Evolutionary conservation across 2,797 vertebrate species (phyloP), one percentile per base, ranked within the genome.

Genomic region (Podarcis lilfordi): DNA sequence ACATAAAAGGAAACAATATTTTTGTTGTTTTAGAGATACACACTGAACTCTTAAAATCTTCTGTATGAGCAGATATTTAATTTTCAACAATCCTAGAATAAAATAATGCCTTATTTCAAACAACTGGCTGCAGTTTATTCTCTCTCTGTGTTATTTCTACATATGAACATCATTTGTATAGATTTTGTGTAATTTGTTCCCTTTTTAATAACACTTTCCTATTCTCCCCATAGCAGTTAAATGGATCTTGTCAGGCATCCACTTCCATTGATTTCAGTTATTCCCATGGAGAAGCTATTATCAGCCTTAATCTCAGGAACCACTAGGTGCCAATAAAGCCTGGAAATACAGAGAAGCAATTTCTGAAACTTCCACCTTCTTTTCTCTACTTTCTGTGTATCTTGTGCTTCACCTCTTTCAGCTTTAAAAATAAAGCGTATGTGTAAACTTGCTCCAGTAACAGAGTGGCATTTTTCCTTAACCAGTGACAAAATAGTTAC

Each of bases 301-400:
- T 21, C 71, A 76, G 45, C 61, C 79, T 61, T 45, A 11, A 90
- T 80, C 84, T 91, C 84, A 76, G 8, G 29, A 91, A 84, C 88
- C n/a, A 68, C 72, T 40, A 81, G 88, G 50, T 87, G 55, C 61
- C 89, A 93, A 82, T 89, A 91, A 93, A 81, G 71, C 80, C 76
- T 84, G 68, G 71, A 80, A 92, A 3, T 1, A 72, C 61, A 77
- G 13, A 86, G 88, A 91, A 88, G 43, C 82, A 82, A 78, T 88
- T 92, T 92, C 68, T 88, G 40, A 80, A 92, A 80, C 76, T 76
- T 91, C 55, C 35, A 77, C 25, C 66, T 1, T 0, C 66, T 75
- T 91, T 82, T 10, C 50, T 86, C 27, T 19, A 29, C 25, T 50
- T 80, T 40, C 0, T 83, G 25, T 13, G 61, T 84, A 85, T 40